These are phyloP conservation scores for Porites rus DNA, from an alignment of 92 coral and sea anemone genomes.

Conservation along the genomic window DNA sequence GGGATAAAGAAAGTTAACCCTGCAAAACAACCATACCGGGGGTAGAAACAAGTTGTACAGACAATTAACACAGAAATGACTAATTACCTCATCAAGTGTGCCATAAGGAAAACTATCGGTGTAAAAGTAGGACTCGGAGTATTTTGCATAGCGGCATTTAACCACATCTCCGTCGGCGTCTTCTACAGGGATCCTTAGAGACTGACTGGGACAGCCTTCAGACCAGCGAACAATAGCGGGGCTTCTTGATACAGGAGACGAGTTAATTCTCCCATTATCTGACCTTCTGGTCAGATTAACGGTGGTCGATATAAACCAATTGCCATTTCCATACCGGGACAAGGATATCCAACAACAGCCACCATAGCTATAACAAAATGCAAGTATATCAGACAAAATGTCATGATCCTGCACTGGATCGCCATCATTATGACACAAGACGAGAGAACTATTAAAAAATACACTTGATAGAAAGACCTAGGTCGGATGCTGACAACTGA, in stretches of 20 bases:
- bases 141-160: slow-evolving; percentile 52
- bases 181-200: slow-evolving; percentile 58
- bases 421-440: too few species aligned
- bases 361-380: slow-evolving; percentile 3
- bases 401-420: neutral
- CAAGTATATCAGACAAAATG: neutral
- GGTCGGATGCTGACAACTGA: too few species aligned
- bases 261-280: slow-evolving; percentile 59
- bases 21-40: too few species aligned
- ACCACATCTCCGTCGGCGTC: slow-evolving; percentile 67
- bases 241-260: slow-evolving; percentile 67
- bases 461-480: too few species aligned
- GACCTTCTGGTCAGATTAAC: slow-evolving; percentile 53
- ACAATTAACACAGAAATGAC: too few species aligned
- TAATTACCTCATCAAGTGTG: slow-evolving; percentile 48
- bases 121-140: slow-evolving; percentile 26
- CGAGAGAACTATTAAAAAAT: too few species aligned
- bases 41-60: too few species aligned
- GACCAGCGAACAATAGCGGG: slow-evolving; percentile 57
- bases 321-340: neutral
- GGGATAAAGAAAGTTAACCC: too few species aligned
- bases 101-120: slow-evolving; percentile 43
- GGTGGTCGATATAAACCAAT: slow-evolving; percentile 37
- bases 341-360: slow-evolving; percentile 59
- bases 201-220: slow-evolving; percentile 39